Evolutionary conservation across 2,888 invertebrate species (phyloP).

Genomic region (Stenchaetothrips biformis): DNA sequence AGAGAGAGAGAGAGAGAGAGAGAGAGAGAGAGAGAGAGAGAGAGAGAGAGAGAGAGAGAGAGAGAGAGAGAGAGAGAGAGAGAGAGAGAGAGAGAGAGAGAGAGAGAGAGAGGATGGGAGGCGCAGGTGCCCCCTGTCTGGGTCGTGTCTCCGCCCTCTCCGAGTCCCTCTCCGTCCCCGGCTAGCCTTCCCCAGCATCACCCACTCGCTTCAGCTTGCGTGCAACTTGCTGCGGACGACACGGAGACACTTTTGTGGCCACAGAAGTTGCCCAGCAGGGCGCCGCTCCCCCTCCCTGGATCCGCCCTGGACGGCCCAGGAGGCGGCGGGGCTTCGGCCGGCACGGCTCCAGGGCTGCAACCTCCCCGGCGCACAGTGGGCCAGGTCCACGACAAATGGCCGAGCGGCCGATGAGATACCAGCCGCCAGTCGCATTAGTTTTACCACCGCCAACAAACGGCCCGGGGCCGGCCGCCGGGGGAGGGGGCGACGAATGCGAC

Average conservation of each 20-base stretch:
- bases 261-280: neutral
- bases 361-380: neutral
- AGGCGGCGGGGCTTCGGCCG: neutral
- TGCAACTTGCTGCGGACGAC: neutral
- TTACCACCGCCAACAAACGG: neutral
- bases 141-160: neutral
- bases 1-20: neutral
- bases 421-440: neutral
- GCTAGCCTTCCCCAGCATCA: neutral
- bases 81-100: neutral
- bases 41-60: conserved; percentile 18
- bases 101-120: neutral
- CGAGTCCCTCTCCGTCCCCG: neutral
- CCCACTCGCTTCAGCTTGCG: neutral
- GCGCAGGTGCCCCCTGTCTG: neutral
- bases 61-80: neutral
- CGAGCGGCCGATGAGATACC: neutral
- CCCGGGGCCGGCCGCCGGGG: neutral
- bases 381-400: neutral
- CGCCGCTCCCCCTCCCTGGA: neutral
- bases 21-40: conserved; percentile 1
- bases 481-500: neutral
- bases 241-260: neutral
- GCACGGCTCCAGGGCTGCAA: neutral
- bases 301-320: neutral